phyloP scores from a whole-genome alignment of 2,797 vertebrate genomes.

The Adrianichthys oophorus region DNA sequence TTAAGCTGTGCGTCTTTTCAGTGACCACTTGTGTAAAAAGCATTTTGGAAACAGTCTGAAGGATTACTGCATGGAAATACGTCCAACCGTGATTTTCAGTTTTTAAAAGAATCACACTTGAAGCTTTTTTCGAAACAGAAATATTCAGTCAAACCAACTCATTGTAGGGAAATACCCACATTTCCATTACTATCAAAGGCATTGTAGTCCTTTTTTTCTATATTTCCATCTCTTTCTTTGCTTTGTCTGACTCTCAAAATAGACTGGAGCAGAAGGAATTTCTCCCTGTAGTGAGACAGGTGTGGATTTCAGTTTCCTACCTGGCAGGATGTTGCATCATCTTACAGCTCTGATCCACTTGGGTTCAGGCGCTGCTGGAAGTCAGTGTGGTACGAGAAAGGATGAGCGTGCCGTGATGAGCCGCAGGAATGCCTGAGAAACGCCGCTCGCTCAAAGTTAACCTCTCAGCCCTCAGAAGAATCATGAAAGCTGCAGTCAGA shows the following conservation, averaged over 20 bases:
- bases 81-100: not conserved
- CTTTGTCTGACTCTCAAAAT: constrained; percentile 35
- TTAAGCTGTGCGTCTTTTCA: too few species aligned
- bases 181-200: too few species aligned
- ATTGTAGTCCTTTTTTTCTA: constrained; percentile 14
- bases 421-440: constrained; percentile 18
- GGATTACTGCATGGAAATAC: too few species aligned
- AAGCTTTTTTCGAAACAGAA: constrained; percentile 27
- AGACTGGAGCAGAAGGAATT: constrained; percentile 32
- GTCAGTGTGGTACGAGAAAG: constrained; percentile 18
- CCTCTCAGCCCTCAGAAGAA: constrained; percentile 36
- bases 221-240: constrained; percentile 22
- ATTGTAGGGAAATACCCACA: constrained; percentile 38
- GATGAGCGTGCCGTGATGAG: constrained; percentile 10
- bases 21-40: too few species aligned
- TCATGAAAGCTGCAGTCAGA: constrained; percentile 1
- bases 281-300: constrained; percentile 29
- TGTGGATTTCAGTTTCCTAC: constrained; percentile 35
- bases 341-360: constrained; percentile 16
- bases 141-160: constrained; percentile 25
- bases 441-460: constrained; percentile 18
- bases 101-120: constrained; percentile 2
- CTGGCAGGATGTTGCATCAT: constrained; percentile 28
- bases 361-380: constrained; percentile 10
- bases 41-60: too few species aligned